Evolutionary conservation across 2,113 vertebrate species (phyloP).

Genomic region (Gopherus flavomarginatus): DNA sequence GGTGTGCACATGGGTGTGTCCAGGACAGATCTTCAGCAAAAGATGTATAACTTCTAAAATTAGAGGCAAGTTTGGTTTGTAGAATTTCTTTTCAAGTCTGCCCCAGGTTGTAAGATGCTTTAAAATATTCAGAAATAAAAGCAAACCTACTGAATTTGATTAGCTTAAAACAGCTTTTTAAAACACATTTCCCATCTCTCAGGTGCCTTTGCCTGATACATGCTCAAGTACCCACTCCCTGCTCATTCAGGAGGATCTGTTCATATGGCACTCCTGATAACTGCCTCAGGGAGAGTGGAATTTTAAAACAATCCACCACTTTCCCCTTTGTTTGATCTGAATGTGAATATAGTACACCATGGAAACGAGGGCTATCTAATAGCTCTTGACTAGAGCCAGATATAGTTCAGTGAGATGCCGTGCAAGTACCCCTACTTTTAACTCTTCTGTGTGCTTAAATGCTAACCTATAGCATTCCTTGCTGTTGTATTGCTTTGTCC

Average conservation of each 20-base stretch:
- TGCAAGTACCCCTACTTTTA: background rate
- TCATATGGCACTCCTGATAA: constrained; percentile 23
- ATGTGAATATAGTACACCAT: background rate
- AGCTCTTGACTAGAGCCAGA: background rate
- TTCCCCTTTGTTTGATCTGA: constrained; percentile 5
- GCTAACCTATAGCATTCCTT: background rate
- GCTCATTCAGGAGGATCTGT: constrained; percentile 49
- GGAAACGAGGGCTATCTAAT: background rate
- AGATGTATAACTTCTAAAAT: background rate
- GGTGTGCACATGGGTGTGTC: constrained; percentile 14
- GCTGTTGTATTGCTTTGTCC: background rate
- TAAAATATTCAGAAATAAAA: constrained; percentile 61
- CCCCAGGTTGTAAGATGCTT: constrained; percentile 22
- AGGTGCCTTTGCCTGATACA: constrained; percentile 43
- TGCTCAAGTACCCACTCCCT: constrained; percentile 63
- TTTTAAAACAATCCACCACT: constrained; percentile 29
- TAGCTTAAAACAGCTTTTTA: constrained; percentile 39
- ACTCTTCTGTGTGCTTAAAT: background rate
- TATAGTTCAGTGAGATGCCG: background rate
- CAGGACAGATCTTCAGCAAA: constrained; percentile 18
- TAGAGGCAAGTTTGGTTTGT: constrained; percentile 3
- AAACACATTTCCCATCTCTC: constrained; percentile 27
- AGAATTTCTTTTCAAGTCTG: constrained; percentile 36
- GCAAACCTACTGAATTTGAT: constrained; percentile 59
- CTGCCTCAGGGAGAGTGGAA: constrained; percentile 41